A percentile compares a stretch with the other conserved stretches of the same genome.
Conservation (phyloP, 2,888 invertebrate genomes). For the Diarsia mendica region DNA sequence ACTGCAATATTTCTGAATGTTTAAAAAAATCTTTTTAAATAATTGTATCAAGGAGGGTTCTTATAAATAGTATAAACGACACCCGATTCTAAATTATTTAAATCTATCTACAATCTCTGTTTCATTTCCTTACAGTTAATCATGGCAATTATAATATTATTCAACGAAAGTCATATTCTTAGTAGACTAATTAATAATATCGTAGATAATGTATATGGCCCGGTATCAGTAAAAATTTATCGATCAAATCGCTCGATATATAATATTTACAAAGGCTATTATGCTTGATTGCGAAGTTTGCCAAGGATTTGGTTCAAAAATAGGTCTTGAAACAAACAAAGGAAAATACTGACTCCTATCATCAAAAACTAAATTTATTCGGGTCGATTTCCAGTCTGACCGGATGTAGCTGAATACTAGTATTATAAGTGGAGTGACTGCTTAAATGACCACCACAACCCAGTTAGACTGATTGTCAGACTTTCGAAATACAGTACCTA, state of each 20-base stretch:
- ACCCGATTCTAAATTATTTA: neutral
- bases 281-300: neutral
- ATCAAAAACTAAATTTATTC: too few species aligned
- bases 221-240: conserved; percentile 22
- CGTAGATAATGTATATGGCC: conserved; percentile 41
- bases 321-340: neutral
- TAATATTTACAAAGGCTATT: conserved; percentile 2
- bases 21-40: neutral
- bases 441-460: too few species aligned
- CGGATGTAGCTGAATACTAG: too few species aligned
- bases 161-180: conserved; percentile 7
- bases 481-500: too few species aligned
- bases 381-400: too few species aligned
- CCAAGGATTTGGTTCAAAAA: neutral
- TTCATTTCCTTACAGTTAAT: neutral
- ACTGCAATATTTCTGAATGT: neutral
- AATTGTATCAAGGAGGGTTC: too few species aligned
- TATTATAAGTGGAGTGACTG: too few species aligned
- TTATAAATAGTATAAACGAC: neutral
- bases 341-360: neutral
- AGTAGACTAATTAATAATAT: conserved; percentile 17
- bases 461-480: too few species aligned
- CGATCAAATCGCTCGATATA: conserved; percentile 29
- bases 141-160: conserved; percentile 10
- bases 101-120: neutral